Conservation (phyloP, 2,888 invertebrate species). For the Macrosoma leucophasiata region DNA sequence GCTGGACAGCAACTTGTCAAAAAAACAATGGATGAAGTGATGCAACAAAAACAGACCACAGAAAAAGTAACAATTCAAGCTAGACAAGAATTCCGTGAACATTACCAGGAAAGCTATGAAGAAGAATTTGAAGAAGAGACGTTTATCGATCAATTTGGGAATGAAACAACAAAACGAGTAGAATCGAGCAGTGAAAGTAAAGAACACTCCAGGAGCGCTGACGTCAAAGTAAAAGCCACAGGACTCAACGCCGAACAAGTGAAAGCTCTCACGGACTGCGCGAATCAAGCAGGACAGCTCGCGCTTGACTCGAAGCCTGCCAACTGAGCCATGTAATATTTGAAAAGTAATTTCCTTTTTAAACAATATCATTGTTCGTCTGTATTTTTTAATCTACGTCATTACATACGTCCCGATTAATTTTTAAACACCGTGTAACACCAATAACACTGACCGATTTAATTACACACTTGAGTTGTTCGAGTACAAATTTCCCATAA, state of each 20-base stretch:
- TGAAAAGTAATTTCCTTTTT: slow-evolving; percentile 27
- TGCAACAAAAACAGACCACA: slow-evolving; percentile 56
- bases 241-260: slow-evolving; percentile 65
- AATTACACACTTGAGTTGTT: no score
- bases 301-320: slow-evolving; percentile 66
- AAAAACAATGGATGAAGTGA: slow-evolving; percentile 64
- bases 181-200: slow-evolving; percentile 70
- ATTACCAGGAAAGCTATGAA: slow-evolving; percentile 65
- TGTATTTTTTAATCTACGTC: no score
- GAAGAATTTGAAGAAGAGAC: slow-evolving; percentile 71
- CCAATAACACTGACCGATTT: no score
- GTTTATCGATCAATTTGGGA: slow-evolving; percentile 61
- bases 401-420: no score
- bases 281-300: slow-evolving; percentile 66
- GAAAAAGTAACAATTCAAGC: slow-evolving; percentile 65
- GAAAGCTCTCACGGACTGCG: slow-evolving; percentile 67
- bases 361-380: no score
- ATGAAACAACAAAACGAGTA: slow-evolving; percentile 60
- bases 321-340: slow-evolving; percentile 58
- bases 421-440: no score
- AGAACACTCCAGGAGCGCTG: slow-evolving; percentile 66
- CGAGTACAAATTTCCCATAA: slow-evolving; percentile 33
- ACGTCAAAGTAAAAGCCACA: slow-evolving; percentile 65
- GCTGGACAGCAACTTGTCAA: slow-evolving; percentile 67
- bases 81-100: slow-evolving; percentile 67